phyloP scores from a whole-genome alignment of 2,888 invertebrate genomes.

The Athripsodes cinereus region DNA sequence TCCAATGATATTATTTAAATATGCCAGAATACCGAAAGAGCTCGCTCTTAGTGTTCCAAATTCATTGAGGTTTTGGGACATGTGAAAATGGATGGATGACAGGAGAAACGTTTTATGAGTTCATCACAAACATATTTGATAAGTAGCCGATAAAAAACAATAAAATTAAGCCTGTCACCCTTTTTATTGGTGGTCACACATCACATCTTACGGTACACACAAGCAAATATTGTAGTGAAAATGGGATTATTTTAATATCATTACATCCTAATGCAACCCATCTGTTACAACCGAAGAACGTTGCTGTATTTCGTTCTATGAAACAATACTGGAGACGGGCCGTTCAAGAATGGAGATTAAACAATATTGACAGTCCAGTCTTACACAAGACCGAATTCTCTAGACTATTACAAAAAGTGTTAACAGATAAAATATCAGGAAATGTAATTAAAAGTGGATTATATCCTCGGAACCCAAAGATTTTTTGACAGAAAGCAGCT shows the following conservation, averaged over 20 bases:
- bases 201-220: neutral
- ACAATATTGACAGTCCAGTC: too few species aligned
- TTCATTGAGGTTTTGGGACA: neutral
- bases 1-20: neutral
- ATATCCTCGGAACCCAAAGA: neutral
- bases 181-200: neutral
- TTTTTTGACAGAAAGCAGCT: too few species aligned
- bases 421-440: neutral
- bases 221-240: neutral
- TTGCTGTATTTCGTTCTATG: neutral
- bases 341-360: neutral
- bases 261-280: neutral
- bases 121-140: neutral
- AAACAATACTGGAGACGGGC: neutral
- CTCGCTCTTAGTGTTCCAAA: neutral
- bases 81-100: neutral
- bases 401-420: neutral
- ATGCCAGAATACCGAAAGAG: neutral
- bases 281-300: neutral
- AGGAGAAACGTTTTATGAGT: neutral
- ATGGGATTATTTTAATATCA: neutral
- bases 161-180: neutral
- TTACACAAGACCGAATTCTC: neutral
- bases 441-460: neutral
- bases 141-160: neutral